Base-by-base conservation (phyloP, 2,888 invertebrate genomes). In the Eupithecia centaureata region DNA sequence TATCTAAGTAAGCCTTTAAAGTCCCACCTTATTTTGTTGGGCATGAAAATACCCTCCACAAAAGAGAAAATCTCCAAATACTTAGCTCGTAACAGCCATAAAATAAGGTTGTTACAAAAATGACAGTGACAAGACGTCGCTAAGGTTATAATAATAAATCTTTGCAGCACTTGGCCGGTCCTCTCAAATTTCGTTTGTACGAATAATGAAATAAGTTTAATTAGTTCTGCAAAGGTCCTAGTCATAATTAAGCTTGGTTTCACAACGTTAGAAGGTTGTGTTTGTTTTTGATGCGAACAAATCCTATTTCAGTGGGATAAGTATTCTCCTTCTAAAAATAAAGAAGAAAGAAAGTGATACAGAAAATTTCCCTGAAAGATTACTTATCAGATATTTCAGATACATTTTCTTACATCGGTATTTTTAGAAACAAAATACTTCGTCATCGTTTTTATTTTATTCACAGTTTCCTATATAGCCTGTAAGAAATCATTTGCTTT, bases 141-240 rank as follows among this genome's bases (percentile, higher is more conserved):
- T 76, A 79, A 79, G 72, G 78, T 80, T 80, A 80, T 82, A 81
- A 79, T 81, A 82, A 83, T 83, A 83, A 86, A 85, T 85, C 82
- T 83, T 58, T 76, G 80, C 80, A 82, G 77, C 79, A 80, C 79
- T 81, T 73, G 77, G 81, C 81, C 80, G 79, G 82, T 82, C 32
- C 82, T 82, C 82, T 85, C 75, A 83, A 88, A 87, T 88, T 89
- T 88, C 82, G 83, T 88, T 88, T 84, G 80, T 82, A 79, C 79
- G 82, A 87, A 87, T 90, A 90, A 90, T 89, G 88, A 85, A 90
- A 89, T 88, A 91, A 90, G 86, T 91, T 92, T 88, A 91, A 91
- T 91, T 91, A 89, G 89, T 88, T 89, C 81, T 81, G 81, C 81
- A 82, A 81, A 86, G 86, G 84, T 86, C 81, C 86, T 88, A 86